These are phyloP conservation scores for Chydorus sphaericus DNA, from an alignment of 2,888 invertebrate species.

Conservation along the genomic window DNA sequence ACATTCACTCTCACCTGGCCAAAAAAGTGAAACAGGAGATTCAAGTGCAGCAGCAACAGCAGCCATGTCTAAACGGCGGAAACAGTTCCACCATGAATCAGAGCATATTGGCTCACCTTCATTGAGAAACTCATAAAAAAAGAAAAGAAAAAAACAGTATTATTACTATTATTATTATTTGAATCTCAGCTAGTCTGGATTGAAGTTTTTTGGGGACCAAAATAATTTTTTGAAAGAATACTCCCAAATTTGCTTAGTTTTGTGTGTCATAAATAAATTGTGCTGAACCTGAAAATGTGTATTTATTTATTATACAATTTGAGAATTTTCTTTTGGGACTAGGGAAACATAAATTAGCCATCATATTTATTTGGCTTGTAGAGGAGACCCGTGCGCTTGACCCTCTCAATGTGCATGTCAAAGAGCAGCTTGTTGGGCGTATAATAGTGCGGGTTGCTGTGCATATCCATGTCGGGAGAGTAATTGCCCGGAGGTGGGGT, in stretches of 20 bases:
- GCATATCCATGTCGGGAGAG: slow-evolving; percentile 57
- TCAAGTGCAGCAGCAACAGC: slow-evolving; percentile 41
- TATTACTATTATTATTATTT: no score
- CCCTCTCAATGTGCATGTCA: slow-evolving; percentile 64
- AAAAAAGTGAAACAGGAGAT: slow-evolving; percentile 70
- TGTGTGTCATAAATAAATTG: no score
- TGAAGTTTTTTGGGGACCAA: no score
- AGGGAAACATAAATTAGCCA: no score
- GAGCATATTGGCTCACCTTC: slow-evolving; percentile 1
- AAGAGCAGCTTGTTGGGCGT: slow-evolving; percentile 70
- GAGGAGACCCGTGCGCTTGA: slow-evolving; percentile 40
- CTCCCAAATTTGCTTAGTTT: no score
- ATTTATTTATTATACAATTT: no score
- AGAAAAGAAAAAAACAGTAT: neutral
- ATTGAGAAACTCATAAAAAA: neutral
- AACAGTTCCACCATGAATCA: slow-evolving; percentile 5
- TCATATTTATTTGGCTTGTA: slow-evolving; percentile 18
- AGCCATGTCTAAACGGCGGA: neutral
- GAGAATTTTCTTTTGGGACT: no score
- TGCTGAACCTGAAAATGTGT: no score
- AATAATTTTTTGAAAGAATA: no score
- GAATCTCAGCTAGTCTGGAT: no score
- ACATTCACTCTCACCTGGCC: slow-evolving; percentile 69
- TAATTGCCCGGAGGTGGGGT: slow-evolving; percentile 32
- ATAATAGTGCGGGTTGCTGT: slow-evolving; percentile 72